Conservation (phyloP, 2,888 invertebrate species). For the Aleiodes testaceus region DNA sequence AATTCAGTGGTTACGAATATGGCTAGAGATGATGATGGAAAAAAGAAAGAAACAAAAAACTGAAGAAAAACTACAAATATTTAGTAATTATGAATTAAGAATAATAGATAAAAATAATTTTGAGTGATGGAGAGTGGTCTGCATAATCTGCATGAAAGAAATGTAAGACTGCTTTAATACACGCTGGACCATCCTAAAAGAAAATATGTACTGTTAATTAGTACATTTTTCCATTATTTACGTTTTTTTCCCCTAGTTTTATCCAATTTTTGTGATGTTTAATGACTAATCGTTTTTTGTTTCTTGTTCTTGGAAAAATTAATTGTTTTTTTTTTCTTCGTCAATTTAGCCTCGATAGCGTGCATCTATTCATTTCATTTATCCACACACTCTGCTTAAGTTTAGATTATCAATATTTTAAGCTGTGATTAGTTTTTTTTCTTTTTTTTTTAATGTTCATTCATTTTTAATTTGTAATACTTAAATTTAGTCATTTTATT, state of each 20-base stretch:
- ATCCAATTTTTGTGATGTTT: constrained; percentile 42
- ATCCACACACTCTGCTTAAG: constrained; percentile 33
- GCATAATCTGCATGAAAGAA: constrained; percentile 48
- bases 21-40: constrained; percentile 26
- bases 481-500: constrained; percentile 47
- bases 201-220: constrained; percentile 41
- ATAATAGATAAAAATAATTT: constrained; percentile 42
- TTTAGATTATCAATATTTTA: constrained; percentile 54
- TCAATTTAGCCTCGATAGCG: constrained; percentile 33
- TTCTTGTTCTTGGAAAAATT: background rate
- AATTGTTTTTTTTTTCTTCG: constrained; percentile 26
- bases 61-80: constrained; percentile 37
- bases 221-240: constrained; percentile 37
- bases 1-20: constrained; percentile 55
- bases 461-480: constrained; percentile 39
- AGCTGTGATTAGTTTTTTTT: constrained; percentile 61
- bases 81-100: constrained; percentile 23
- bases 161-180: constrained; percentile 46
- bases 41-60: constrained; percentile 30
- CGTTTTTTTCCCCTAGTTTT: constrained; percentile 31
- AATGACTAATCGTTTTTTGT: constrained; percentile 28
- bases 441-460: constrained; percentile 57
- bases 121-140: constrained; percentile 42
- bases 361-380: constrained; percentile 36
- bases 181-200: constrained; percentile 43